phyloP scores from a whole-genome alignment of 2,888 invertebrate genomes.

The Plagodis pulveraria region DNA sequence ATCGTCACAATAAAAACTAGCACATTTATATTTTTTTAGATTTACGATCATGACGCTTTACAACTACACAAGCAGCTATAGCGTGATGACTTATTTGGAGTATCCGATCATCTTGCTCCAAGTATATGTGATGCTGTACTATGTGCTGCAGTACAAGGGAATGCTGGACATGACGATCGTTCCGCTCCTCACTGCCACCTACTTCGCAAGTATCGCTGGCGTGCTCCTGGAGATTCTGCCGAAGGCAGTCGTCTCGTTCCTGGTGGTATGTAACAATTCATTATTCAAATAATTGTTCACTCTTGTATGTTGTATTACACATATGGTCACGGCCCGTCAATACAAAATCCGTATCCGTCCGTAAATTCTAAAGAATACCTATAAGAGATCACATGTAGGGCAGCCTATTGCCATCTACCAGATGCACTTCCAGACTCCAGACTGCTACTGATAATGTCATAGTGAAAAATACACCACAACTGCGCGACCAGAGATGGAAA shows the following conservation, averaged over 20 bases:
- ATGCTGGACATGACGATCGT: slow-evolving; percentile 73
- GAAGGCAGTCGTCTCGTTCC: slow-evolving; percentile 79
- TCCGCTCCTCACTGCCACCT: slow-evolving; percentile 54
- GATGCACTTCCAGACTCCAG: too few species aligned
- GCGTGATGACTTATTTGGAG: slow-evolving; percentile 91
- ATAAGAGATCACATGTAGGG: too few species aligned
- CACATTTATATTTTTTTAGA: slow-evolving; percentile 75
- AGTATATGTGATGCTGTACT: slow-evolving; percentile 89
- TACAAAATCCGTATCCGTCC: too few species aligned
- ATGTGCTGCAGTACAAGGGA: slow-evolving; percentile 88
- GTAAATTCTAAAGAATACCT: too few species aligned
- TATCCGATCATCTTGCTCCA: slow-evolving; percentile 92
- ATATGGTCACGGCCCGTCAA: too few species aligned
- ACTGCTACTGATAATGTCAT: too few species aligned
- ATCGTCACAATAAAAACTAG: too few species aligned
- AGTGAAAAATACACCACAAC: too few species aligned
- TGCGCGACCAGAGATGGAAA: too few species aligned
- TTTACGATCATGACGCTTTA: slow-evolving; percentile 93
- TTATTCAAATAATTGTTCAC: not conserved
- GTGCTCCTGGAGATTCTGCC: slow-evolving; percentile 69
- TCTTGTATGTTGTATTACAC: too few species aligned
- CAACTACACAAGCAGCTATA: slow-evolving; percentile 90
- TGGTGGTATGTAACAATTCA: slow-evolving; percentile 85
- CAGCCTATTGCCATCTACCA: too few species aligned
- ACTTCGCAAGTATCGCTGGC: slow-evolving; percentile 54